phyloP scores from a whole-genome alignment of 2,888 invertebrate species.

The Odontocolon sp. region DNA sequence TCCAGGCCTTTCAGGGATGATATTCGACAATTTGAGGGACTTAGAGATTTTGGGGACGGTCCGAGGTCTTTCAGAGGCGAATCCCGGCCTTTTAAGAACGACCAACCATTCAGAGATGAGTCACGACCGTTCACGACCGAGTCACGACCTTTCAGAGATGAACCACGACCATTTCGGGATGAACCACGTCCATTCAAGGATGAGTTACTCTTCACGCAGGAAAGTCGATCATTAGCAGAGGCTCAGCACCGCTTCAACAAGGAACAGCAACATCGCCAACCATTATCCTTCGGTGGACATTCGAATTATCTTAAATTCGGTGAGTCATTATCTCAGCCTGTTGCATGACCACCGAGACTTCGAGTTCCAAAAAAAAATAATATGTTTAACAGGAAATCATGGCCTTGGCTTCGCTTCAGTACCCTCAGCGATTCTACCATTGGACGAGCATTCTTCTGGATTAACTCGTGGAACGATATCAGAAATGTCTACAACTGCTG shows the following conservation, averaged over 20 bases:
- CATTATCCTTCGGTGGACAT: constrained; percentile 66
- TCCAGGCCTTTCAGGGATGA: constrained; percentile 2
- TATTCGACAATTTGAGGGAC: constrained; percentile 22
- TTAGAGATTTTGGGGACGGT: constrained; percentile 31
- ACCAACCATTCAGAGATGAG: neutral
- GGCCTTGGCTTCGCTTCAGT: constrained; percentile 64
- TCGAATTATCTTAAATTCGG: constrained; percentile 70
- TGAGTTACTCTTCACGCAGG: constrained; percentile 50
- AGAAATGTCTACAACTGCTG: constrained; percentile 54
- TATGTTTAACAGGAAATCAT: constrained; percentile 64
- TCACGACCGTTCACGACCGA: neutral
- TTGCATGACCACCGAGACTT: neutral
- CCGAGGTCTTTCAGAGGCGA: neutral
- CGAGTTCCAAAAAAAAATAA: neutral
- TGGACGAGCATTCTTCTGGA: constrained; percentile 46
- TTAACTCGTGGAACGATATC: constrained; percentile 17
- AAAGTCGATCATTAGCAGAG: constrained; percentile 49
- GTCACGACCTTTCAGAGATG: neutral
- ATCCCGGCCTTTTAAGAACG: neutral
- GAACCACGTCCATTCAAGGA: constrained; percentile 32
- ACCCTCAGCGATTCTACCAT: constrained; percentile 57
- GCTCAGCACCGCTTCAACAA: constrained; percentile 53
- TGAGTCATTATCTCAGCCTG: constrained; percentile 48
- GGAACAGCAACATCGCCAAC: constrained; percentile 58
- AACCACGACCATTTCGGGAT: neutral